These are phyloP conservation scores for Pocillopora verrucosa DNA, from an alignment of 64 coral and sea anemone genomes.

Conservation along the genomic window DNA sequence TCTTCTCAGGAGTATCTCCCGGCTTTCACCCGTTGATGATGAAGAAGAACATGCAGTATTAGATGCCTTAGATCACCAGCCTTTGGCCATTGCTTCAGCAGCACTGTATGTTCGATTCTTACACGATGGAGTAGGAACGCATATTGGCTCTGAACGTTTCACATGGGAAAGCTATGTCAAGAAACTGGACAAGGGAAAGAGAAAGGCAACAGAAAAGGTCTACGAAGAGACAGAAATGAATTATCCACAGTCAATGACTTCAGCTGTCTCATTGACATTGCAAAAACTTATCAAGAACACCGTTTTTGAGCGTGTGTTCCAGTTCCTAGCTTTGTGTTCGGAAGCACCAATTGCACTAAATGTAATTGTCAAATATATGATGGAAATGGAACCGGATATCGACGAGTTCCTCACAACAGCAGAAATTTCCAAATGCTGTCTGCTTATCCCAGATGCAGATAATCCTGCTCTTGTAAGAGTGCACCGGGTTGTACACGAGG, in stretches of 20 bases:
- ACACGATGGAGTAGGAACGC: not conserved
- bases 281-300: not conserved
- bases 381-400: not conserved
- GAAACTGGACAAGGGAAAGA: constrained; percentile 1
- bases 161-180: not conserved
- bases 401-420: not conserved
- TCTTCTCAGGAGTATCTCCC: constrained; percentile 1
- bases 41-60: not conserved
- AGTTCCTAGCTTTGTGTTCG: not conserved
- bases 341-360: not conserved
- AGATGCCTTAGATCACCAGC: not conserved
- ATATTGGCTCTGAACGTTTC: not conserved
- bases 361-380: constrained; percentile 10
- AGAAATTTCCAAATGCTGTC: constrained; percentile 9
- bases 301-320: not conserved
- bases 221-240: not conserved
- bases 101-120: constrained; percentile 5
- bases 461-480: not conserved
- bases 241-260: not conserved
- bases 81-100: constrained; percentile 19
- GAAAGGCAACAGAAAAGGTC: not conserved
- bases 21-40: not conserved
- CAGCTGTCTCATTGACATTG: not conserved
- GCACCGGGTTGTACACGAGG: constrained; percentile 21
- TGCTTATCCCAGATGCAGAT: not conserved